Conservation (phyloP, 92 coral and sea anemone genomes). For the Umimayanthus chanpuru region DNA sequence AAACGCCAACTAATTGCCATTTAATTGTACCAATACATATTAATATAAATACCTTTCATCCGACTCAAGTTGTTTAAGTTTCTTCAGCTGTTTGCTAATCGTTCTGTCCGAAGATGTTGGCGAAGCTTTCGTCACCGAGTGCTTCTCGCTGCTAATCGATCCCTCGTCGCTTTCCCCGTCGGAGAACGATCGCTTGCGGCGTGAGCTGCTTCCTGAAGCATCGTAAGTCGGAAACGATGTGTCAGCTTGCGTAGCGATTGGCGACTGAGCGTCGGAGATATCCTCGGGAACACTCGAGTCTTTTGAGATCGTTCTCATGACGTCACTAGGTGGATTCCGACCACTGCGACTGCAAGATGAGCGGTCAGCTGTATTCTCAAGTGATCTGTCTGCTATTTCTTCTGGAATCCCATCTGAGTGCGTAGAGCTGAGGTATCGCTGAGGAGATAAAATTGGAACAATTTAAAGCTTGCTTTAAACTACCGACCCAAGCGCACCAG, state of each 20-base stretch:
- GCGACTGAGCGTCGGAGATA: slow-evolving; percentile 72
- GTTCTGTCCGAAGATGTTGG: slow-evolving; percentile 80
- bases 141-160: slow-evolving; percentile 57
- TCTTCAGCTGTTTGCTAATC: slow-evolving; percentile 80
- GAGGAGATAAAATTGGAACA: neutral
- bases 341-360: slow-evolving; percentile 57
- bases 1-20: neutral
- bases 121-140: slow-evolving; percentile 62
- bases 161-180: slow-evolving; percentile 94
- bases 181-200: slow-evolving; percentile 75
- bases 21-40: neutral
- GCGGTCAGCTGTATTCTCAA: slow-evolving; percentile 54
- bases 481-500: too few species aligned
- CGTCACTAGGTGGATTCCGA: slow-evolving; percentile 43
- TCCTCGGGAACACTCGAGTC: slow-evolving; percentile 78
- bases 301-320: slow-evolving; percentile 48
- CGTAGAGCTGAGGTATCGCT: slow-evolving; percentile 45
- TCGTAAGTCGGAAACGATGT: slow-evolving; percentile 73
- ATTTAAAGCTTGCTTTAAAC: too few species aligned
- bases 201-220: slow-evolving; percentile 48
- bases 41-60: slow-evolving; percentile 69
- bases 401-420: slow-evolving; percentile 54
- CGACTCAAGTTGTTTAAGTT: slow-evolving; percentile 71
- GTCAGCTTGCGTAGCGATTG: slow-evolving; percentile 65
- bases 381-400: slow-evolving; percentile 44